Evolutionary conservation across 1,140 invertebrate genomes (phyloP).

Genomic region (Trachymyrmex septentrionalis): DNA sequence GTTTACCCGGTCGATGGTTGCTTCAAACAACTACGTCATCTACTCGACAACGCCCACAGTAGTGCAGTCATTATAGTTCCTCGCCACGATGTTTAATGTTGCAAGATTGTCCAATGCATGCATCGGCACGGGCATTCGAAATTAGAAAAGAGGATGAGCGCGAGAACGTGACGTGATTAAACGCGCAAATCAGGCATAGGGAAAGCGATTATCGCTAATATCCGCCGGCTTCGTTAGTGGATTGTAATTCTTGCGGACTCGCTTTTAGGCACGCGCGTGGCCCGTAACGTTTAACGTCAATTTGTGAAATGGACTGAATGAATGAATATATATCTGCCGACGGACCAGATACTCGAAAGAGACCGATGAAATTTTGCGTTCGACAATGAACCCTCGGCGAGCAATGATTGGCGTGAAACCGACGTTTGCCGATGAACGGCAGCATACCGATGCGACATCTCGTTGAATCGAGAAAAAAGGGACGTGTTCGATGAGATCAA

Average conservation of each 20-base stretch:
- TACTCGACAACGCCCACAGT: background rate
- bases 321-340: background rate
- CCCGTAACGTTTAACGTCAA: background rate
- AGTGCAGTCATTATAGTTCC: constrained; percentile 19
- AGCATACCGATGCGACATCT: background rate
- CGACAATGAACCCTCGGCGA: constrained; percentile 20
- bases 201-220: constrained; percentile 49
- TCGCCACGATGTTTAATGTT: constrained; percentile 34
- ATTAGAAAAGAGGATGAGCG: constrained; percentile 12
- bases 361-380: constrained; percentile 21
- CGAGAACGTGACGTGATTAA: constrained; percentile 36
- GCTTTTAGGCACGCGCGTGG: background rate
- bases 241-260: constrained; percentile 38
- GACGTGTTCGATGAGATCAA: constrained; percentile 9
- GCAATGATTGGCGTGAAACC: constrained; percentile 41
- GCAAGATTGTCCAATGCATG: constrained; percentile 1
- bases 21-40: background rate
- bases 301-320: background rate
- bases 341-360: background rate
- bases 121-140: background rate
- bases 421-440: background rate
- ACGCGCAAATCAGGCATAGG: background rate
- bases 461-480: constrained; percentile 39
- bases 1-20: constrained; percentile 17
- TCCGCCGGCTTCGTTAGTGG: constrained; percentile 3